Evolutionary conservation across 2,797 vertebrate genomes (phyloP), one percentile per base, ranked within the genome.

Genomic region (Xyrichtys novacula): DNA sequence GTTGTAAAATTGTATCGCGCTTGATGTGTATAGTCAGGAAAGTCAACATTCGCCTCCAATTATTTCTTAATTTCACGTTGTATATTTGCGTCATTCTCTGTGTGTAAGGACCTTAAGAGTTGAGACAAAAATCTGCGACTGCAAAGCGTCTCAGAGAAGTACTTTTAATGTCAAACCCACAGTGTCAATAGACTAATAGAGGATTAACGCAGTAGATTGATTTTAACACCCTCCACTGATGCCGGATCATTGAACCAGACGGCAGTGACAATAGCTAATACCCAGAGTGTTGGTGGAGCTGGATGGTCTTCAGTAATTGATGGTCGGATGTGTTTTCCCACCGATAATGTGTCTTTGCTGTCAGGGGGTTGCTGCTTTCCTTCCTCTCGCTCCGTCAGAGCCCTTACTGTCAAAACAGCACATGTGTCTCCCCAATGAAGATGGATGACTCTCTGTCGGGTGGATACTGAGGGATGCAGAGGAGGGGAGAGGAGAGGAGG

Each of bases 331-430:
- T 84, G 81, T 88, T 88, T 89, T 88, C 86, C 82, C 84, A 76
- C 74, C 62, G 91, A 89, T 90, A 91, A 86, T 90, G 88, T 87
- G 88, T 93, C 88, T 91, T 87, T 87, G 86, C 88, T 90, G 86
- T 87, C 85, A 78, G 47, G 80, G 83, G 85, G 85, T 72, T 78
- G 85, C 88, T 92, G 90, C 86, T 92, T 93, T 91, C 91, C 88
- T 90, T 93, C 90, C 90, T 85, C 77, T 79, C 71, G 58, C 89
- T 90, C 86, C 48, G 74, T 88, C 87, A 74, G 87, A 89, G 90
- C 87, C 89, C 76, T 80, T 62, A 62, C 91, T 94, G 92, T 95
- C 94, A 93, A 93, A 95, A 94, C 94, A 93, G 83, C 72, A 83
- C 83, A 85, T 89, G 89, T 63, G 83, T 93, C 91, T 91, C 70